Percentiles rank a stretch among this genome's conserved stretches.
These are phyloP conservation scores for Drosophila nigricruria DNA, from an alignment of 2,888 invertebrate genomes.

Conservation along the genomic window DNA sequence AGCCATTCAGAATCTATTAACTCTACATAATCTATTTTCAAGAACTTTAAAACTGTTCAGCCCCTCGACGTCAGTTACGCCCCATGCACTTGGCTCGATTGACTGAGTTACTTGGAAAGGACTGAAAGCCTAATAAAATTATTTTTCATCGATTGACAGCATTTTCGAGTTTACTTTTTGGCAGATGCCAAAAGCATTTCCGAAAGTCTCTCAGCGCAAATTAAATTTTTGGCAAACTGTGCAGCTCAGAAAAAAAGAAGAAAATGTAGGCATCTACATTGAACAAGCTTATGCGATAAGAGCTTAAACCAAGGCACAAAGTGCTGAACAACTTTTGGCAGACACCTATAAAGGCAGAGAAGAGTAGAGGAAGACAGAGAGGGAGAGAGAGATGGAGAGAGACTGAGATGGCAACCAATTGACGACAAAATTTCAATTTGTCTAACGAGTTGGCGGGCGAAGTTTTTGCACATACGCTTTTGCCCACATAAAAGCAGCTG, in stretches of 20 bases:
- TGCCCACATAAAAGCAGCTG: slow-evolving; percentile 51
- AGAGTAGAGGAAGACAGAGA: neutral
- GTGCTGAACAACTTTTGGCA: slow-evolving; percentile 51
- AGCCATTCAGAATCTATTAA: slow-evolving; percentile 1
- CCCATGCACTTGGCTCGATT: slow-evolving; percentile 6
- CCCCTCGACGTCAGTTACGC: neutral
- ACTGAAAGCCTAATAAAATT: slow-evolving; percentile 19
- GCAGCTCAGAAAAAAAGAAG: neutral
- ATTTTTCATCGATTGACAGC: slow-evolving; percentile 27
- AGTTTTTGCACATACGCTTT: slow-evolving; percentile 53
- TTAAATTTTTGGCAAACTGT: slow-evolving; percentile 33
- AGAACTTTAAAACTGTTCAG: neutral
- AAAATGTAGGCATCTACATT: slow-evolving; percentile 18
- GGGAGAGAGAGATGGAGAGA: neutral
- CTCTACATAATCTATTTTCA: neutral
- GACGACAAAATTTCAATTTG: slow-evolving; percentile 79
- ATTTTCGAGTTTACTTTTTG: slow-evolving; percentile 33
- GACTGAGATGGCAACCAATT: slow-evolving; percentile 49
- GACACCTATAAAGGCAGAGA: neutral
- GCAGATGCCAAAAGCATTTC: slow-evolving; percentile 41
- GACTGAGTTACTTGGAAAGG: neutral
- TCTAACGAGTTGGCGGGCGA: slow-evolving; percentile 71
- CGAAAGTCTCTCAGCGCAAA: slow-evolving; percentile 33
- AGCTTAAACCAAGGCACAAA: slow-evolving; percentile 29
- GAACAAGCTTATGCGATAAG: slow-evolving; percentile 6